phyloP scores from a whole-genome alignment of 2,797 vertebrate genomes.

The Poecilia gillii region DNA sequence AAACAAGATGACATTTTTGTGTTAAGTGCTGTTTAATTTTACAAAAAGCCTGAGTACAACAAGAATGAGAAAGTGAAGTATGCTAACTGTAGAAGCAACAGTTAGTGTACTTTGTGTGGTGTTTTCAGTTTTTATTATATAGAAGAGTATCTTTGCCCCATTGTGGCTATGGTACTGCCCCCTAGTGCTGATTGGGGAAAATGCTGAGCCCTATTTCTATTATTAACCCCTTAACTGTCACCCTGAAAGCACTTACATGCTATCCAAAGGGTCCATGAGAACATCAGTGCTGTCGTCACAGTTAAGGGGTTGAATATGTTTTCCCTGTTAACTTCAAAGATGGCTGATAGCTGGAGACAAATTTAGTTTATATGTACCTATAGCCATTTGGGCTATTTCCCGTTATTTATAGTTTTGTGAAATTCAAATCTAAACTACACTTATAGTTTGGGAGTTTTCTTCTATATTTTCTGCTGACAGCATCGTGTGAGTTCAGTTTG shows the following conservation, averaged over 20 bases:
- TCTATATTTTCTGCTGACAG: neutral
- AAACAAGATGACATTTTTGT: neutral
- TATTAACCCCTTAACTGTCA: too few species aligned
- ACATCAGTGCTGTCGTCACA: too few species aligned
- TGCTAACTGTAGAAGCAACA: neutral
- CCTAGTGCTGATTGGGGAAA: too few species aligned
- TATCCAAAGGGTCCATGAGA: too few species aligned
- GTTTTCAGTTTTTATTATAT: too few species aligned
- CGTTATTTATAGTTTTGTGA: neutral
- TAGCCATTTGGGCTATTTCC: neutral
- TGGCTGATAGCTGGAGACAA: neutral
- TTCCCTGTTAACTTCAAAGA: neutral
- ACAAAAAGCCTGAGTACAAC: neutral
- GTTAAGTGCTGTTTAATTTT: neutral
- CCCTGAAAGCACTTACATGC: too few species aligned
- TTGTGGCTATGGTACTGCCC: too few species aligned
- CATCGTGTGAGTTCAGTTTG: neutral
- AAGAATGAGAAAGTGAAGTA: neutral
- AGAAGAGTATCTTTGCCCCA: too few species aligned
- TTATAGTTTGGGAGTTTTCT: neutral
- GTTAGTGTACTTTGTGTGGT: neutral
- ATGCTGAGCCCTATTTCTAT: too few species aligned
- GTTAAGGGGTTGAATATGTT: neutral
- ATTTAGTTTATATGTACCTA: neutral
- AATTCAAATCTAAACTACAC: neutral